Evolutionary conservation across 2,113 vertebrate species (phyloP), one percentile per base, ranked within the genome.

Genomic region (Nycticryphes semicollaris): DNA sequence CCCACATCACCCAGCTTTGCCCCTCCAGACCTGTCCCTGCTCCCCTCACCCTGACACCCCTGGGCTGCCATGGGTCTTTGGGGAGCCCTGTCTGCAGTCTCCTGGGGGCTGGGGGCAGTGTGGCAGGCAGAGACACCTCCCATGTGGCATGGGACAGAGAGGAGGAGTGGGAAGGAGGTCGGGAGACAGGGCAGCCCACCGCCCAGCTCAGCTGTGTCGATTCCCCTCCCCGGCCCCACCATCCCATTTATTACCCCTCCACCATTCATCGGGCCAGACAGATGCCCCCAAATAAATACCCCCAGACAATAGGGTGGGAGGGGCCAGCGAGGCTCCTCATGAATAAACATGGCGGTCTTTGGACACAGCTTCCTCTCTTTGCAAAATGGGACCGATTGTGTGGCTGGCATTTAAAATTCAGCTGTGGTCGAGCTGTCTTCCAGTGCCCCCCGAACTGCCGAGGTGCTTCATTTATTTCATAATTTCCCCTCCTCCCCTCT

Each of bases 211-310:
- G 30, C 72, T 56, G 56, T 6, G 5, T 45, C 12, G 0, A 24
- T 8, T 87, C 84, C 91, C 88, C 89, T 94, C 69, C 74, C 86
- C 0, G 67, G 95, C 96, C 96, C 60, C 96, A 89, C 67, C 80
- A 50, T 73, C 95, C 95, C 90, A 94, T 97, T 97, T 95, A 93
- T 96, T 93, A 96, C 93, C 93, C 90, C 90, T 74, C 54, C 4
- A 11, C 87, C 74, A 96, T 97, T 96, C 97, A 96, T 74, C 30
- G 31, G 76, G 68, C 94, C 91, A 96, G 94, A 95, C 97, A 96
- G 94, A 97, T 92, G 97, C 96, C 96, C 96, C 89, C 87, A 90
- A 85, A 95, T 94, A 97, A 97, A 97, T 97, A 95, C 97, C 96
- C 87, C 84, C 70, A 95, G 85, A 97, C 97, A 97, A 97, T 97